Conservation (phyloP, 2,888 invertebrate genomes). For the Apeira syringaria region DNA sequence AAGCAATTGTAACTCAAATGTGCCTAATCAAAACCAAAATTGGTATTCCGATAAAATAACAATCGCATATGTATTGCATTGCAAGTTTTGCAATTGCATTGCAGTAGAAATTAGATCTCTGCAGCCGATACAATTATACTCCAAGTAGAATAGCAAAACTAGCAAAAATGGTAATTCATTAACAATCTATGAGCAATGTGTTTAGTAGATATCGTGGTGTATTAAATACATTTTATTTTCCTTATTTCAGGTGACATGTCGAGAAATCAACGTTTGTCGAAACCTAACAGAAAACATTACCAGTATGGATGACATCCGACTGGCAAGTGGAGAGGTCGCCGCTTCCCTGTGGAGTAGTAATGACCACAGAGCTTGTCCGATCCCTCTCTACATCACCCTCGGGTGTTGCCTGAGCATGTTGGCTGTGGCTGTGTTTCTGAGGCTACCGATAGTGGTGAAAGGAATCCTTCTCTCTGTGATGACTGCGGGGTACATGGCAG, state of each 20-base stretch:
- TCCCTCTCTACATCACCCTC: slow-evolving; percentile 94
- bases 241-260: slow-evolving; percentile 67
- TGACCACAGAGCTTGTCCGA: slow-evolving; percentile 91
- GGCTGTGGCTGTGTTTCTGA: slow-evolving; percentile 92
- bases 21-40: no score
- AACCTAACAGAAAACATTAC: slow-evolving; percentile 75
- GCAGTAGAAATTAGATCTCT: no score
- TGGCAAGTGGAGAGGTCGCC: slow-evolving; percentile 52
- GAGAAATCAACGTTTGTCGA: slow-evolving; percentile 65
- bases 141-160: no score
- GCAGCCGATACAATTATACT: no score
- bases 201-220: no score
- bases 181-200: no score
- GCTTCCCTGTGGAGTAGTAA: slow-evolving; percentile 69
- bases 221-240: no score
- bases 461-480: slow-evolving; percentile 89
- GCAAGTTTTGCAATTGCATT: no score
- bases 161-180: no score
- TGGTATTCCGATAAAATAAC: no score
- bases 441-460: slow-evolving; percentile 92
- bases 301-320: slow-evolving; percentile 76
- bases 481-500: slow-evolving; percentile 90
- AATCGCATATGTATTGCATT: no score
- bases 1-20: no score
- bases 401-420: slow-evolving; percentile 93